These are phyloP conservation scores for Montipora efflorescens DNA, from an alignment of 64 coral and sea anemone genomes.

Conservation along the genomic window DNA sequence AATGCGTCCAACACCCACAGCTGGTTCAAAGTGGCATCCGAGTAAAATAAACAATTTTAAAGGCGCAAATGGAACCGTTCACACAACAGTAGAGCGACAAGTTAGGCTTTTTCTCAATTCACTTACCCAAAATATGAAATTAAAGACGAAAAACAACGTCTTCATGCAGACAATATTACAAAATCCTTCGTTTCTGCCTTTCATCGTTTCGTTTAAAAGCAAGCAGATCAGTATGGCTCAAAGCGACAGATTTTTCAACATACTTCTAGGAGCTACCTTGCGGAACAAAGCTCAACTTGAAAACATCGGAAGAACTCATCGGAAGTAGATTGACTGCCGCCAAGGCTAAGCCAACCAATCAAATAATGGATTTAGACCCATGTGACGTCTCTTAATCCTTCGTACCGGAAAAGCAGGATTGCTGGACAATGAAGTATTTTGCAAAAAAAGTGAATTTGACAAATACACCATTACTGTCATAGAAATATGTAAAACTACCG, in stretches of 20 bases:
- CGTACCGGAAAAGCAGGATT: background rate
- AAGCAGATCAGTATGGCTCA: background rate
- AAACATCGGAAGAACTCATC: background rate
- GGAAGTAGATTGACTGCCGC: slow-evolving; percentile 13
- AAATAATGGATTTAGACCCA: background rate
- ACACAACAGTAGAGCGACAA: background rate
- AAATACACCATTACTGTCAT: no score
- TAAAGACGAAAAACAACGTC: slow-evolving; percentile 70
- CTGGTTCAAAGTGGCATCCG: no score
- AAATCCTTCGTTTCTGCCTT: slow-evolving; percentile 38
- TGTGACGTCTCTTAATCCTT: background rate
- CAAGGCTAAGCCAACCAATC: background rate
- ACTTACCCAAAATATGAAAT: slow-evolving; percentile 72
- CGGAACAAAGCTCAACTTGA: background rate
- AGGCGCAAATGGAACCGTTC: background rate
- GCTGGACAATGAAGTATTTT: background rate
- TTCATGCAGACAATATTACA: slow-evolving; percentile 74
- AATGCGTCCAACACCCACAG: no score
- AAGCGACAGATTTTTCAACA: background rate
- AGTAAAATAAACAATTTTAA: background rate
- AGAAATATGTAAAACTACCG: no score
- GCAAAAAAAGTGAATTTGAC: background rate
- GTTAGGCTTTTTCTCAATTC: background rate
- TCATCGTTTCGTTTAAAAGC: background rate
- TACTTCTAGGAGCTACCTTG: no score